A percentile compares a stretch with the other conserved stretches of the same genome.
Conservation (phyloP, 1,140 invertebrate species). For the Mylabris phalerata region DNA sequence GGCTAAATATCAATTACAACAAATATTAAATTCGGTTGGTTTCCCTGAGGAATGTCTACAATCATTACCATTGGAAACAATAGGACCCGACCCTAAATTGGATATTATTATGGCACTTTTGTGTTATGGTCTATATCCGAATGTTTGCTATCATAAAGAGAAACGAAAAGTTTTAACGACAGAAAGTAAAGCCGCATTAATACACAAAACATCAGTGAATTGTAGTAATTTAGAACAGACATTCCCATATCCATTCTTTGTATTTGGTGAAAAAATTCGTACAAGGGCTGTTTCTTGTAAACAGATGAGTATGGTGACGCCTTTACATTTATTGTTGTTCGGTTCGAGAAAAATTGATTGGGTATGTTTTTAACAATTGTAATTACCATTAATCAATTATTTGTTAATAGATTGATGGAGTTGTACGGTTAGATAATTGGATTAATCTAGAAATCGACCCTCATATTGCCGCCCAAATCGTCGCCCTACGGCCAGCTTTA, state of each 20-base stretch:
- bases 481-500: constrained; percentile 78
- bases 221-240: constrained; percentile 76
- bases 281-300: constrained; percentile 95
- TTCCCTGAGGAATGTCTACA: constrained; percentile 84
- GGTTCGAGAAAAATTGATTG: constrained; percentile 80
- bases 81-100: constrained; percentile 68
- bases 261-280: constrained; percentile 97
- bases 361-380: constrained; percentile 33
- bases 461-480: constrained; percentile 66
- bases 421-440: constrained; percentile 83
- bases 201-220: constrained; percentile 96
- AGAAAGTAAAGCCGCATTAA: constrained; percentile 87
- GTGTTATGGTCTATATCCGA: constrained; percentile 90
- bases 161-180: constrained; percentile 92
- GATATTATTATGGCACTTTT: constrained; percentile 82
- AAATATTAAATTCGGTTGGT: constrained; percentile 71
- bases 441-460: constrained; percentile 84
- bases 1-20: constrained; percentile 85
- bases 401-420: constrained; percentile 48
- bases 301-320: constrained; percentile 94
- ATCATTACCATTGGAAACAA: constrained; percentile 66
- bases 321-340: constrained; percentile 88
- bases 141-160: constrained; percentile 92
- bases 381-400: constrained; percentile 10
- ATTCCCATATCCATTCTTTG: constrained; percentile 93